Evolutionary conservation across 2,797 vertebrate species (phyloP).

Genomic region (Centroberyx gerrardi): DNA sequence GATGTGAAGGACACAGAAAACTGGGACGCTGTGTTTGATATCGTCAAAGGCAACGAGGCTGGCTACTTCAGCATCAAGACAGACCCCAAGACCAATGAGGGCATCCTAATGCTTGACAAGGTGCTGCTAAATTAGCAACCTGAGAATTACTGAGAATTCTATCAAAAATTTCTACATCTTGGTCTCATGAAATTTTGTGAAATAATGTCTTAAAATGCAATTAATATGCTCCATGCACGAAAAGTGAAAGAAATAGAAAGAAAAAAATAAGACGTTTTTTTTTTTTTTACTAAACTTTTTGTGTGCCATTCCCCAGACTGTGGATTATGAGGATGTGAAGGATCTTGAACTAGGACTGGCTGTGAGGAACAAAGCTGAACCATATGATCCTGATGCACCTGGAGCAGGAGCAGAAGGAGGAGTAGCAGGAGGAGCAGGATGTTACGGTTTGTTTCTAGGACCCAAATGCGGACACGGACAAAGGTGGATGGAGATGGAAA

Average conservation of each 20-base stretch:
- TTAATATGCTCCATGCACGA: no score
- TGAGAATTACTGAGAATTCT: no score
- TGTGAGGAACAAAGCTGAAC: slow-evolving; percentile 86
- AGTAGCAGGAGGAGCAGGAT: background rate
- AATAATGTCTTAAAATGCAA: no score
- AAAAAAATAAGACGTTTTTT: no score
- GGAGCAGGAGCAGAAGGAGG: rapidly evolving
- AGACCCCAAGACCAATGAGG: slow-evolving; percentile 91
- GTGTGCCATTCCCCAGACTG: slow-evolving; percentile 69
- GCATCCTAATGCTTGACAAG: slow-evolving; percentile 91
- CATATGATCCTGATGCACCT: slow-evolving; percentile 44
- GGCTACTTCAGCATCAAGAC: slow-evolving; percentile 91
- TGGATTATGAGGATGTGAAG: slow-evolving; percentile 90
- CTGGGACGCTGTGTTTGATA: slow-evolving; percentile 87
- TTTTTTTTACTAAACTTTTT: no score
- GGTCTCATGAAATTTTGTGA: no score
- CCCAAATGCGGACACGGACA: no score
- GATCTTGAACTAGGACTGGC: slow-evolving; percentile 81
- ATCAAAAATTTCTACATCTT: no score
- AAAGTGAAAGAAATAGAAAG: no score
- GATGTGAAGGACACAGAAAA: slow-evolving; percentile 89
- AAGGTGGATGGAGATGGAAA: no score
- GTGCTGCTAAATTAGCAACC: slow-evolving; percentile 72
- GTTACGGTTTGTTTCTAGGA: no score
- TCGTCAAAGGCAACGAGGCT: slow-evolving; percentile 92